These are phyloP conservation scores for Acipenser oxyrinchus DNA, from an alignment of 2,797 vertebrate genomes.

Conservation along the genomic window DNA sequence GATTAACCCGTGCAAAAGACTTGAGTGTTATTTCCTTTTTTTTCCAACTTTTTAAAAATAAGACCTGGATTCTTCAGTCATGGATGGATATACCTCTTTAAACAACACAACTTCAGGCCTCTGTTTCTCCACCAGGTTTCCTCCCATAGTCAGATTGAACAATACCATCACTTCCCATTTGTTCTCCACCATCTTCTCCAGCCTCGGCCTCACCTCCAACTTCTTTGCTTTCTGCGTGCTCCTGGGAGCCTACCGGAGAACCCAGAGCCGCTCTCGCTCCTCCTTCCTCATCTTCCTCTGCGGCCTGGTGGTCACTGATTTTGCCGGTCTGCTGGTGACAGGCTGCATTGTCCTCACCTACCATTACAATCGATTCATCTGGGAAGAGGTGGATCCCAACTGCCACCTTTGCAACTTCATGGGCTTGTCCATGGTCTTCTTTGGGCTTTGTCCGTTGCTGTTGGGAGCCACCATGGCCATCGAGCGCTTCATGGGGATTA, in stretches of 20 bases:
- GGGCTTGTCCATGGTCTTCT: constrained; percentile 90
- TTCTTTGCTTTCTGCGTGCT: constrained; percentile 79
- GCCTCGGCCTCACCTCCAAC: constrained; percentile 81
- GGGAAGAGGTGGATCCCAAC: constrained; percentile 61
- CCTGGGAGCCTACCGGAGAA: constrained; percentile 56
- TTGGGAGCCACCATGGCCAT: constrained; percentile 82
- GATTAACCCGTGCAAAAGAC: too few species aligned
- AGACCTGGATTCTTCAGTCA: too few species aligned
- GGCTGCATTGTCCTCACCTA: constrained; percentile 73
- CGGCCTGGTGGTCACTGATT: constrained; percentile 84
- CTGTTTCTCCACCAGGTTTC: too few species aligned
- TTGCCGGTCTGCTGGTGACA: constrained; percentile 80
- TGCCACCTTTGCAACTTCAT: constrained; percentile 90
- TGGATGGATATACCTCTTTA: too few species aligned
- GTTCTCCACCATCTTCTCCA: constrained; percentile 63
- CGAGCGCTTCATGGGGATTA: constrained; percentile 84
- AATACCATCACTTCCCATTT: constrained; percentile 55
- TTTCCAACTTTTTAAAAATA: too few species aligned
- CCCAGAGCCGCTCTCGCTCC: constrained; percentile 58
- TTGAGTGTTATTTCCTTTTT: too few species aligned
- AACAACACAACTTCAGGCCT: too few species aligned
- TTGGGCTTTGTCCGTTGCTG: constrained; percentile 79
- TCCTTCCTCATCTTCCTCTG: constrained; percentile 84
- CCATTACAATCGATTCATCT: constrained; percentile 63
- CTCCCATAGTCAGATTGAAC: constrained; percentile 1